Conservation (phyloP, 2,888 invertebrate genomes). For the Agrypnus murinus region DNA sequence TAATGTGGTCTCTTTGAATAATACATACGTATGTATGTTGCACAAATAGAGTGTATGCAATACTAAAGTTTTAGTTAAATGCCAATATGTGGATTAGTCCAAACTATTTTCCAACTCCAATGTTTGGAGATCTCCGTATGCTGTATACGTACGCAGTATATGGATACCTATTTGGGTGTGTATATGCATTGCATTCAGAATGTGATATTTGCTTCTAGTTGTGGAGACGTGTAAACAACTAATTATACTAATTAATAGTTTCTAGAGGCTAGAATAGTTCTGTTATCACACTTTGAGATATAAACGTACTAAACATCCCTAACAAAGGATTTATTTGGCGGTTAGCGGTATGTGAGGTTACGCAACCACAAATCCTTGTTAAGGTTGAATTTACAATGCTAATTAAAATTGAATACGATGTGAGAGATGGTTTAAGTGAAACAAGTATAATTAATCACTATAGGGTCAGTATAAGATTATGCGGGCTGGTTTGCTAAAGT, state of each 20-base stretch:
- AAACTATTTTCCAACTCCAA: too few species aligned
- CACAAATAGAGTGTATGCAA: too few species aligned
- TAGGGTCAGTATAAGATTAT: constrained; percentile 49
- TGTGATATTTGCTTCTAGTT: background rate
- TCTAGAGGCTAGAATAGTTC: constrained; percentile 16
- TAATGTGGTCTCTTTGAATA: too few species aligned
- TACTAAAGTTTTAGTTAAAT: too few species aligned
- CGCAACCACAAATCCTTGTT: constrained; percentile 59
- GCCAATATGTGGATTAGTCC: too few species aligned
- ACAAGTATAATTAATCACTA: constrained; percentile 51
- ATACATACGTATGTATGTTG: too few species aligned
- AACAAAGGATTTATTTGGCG: constrained; percentile 42
- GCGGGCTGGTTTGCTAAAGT: constrained; percentile 36
- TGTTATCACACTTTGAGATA: constrained; percentile 8
- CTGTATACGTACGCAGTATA: too few species aligned
- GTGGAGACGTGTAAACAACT: constrained; percentile 1
- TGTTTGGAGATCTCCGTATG: too few species aligned
- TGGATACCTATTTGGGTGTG: too few species aligned
- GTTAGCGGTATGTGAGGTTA: constrained; percentile 50
- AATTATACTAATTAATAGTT: constrained; percentile 28
- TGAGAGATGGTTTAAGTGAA: constrained; percentile 46
- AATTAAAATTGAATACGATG: constrained; percentile 59
- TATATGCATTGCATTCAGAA: background rate
- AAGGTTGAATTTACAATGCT: constrained; percentile 58
- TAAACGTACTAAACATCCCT: constrained; percentile 26